phyloP scores from a whole-genome alignment of 2,797 vertebrate genomes.

The Hippoglossus hippoglossus region DNA sequence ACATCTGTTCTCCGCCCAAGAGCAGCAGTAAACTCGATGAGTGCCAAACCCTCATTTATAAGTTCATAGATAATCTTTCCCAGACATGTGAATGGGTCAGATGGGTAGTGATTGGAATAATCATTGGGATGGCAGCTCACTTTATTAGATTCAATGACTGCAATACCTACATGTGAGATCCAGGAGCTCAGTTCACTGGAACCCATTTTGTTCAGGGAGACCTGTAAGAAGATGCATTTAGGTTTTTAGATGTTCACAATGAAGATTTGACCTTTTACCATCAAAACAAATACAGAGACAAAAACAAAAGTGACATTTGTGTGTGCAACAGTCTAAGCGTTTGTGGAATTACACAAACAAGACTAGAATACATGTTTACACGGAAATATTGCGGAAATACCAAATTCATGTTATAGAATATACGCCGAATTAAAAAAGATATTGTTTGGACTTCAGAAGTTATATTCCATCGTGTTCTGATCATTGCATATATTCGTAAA shows the following conservation, averaged over 20 bases:
- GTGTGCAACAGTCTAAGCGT: no score
- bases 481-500: background rate
- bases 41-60: conserved; percentile 76
- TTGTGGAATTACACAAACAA: no score
- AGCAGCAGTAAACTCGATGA: background rate
- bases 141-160: background rate
- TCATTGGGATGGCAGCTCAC: conserved; percentile 77
- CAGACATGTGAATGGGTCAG: conserved; percentile 77
- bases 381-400: no score
- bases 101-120: conserved; percentile 86
- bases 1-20: background rate
- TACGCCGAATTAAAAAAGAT: background rate
- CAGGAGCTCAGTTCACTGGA: background rate
- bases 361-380: no score
- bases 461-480: background rate
- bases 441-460: background rate
- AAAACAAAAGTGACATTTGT: no score
- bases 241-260: background rate
- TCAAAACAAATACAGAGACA: no score
- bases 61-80: conserved; percentile 70
- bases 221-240: conserved; percentile 16
- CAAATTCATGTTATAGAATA: background rate
- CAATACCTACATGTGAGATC: conserved; percentile 11
- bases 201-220: background rate
- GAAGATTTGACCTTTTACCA: background rate